Evolutionary conservation across 2,797 vertebrate species (phyloP), one percentile per base, ranked within the genome.

Genomic region (Numenius phaeopus): DNA sequence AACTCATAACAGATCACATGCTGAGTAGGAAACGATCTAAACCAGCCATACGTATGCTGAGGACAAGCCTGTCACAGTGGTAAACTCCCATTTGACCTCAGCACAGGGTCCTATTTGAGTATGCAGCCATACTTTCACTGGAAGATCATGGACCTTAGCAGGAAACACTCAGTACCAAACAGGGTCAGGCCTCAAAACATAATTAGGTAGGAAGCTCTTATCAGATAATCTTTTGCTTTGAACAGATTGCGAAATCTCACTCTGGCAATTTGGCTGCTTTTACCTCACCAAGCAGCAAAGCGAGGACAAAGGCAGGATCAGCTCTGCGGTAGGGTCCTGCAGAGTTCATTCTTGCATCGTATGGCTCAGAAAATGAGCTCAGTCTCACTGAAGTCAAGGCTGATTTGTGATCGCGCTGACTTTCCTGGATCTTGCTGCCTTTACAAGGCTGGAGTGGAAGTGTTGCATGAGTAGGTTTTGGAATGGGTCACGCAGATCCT

Each of bases 281-380:
- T 70, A 94, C 90, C 75, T 87, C 39, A 87, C 85, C 34, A 61
- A 94, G 40, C 40, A 93, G 90, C 94, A 86, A 80, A 97, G 42
- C 32, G 20, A 87, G 78, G 92, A 98, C 96, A 97, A 97, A 98
- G 82, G 88, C 82, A 81, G 87, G 72, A 87, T 83, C 58, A 62
- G 29, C 37, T 83, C 93, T 88, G 90, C 16, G n/a, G 71, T 57
- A 59, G 83, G 78, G 77, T 95, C 95, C 65, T 52, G 58, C 13
- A 44, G 71, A 84, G 87, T 65, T 97, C 58, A 82, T 95, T 87
- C 90, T 42, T 40, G 22, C 57, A 49, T 88, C 11, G 4, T 52
- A 61, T 78, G 84, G 72, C 76, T 96, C 65, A 59, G 84, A 94
- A 90, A 92, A 90, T 82, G 46, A 95, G 73, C 52, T 92, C 83